Base-by-base conservation (phyloP, 2,888 invertebrate genomes). In the Eupeodes luniger region DNA sequence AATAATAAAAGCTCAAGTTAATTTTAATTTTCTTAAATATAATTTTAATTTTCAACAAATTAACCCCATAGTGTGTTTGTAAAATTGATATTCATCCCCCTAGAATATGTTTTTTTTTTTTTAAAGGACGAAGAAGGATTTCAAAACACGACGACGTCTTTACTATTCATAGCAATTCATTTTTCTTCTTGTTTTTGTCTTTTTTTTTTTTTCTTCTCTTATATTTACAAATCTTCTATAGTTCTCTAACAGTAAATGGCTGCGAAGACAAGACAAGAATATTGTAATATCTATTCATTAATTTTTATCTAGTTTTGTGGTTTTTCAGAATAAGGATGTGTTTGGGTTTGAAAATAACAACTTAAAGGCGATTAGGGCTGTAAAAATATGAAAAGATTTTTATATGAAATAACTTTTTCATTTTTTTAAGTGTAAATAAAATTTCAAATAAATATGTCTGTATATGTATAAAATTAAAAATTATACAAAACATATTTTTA, bases 281-380 rank as follows among this genome's bases (percentile, higher is more conserved):
- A 34, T 76, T 82, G 79, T 76, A 79, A 82, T 86, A 86, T 83
- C 79, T 64, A 82, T 86, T 83, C 86, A 80, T 86, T 86, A 70
- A 72, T 75, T 80, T 79, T 82, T 86, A 86, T 86, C 86, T 82
- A 6, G 7, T 49, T 34, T 11, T 62, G 36, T 14, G 12, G 27
- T 49, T n/a, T 27, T 10, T 34, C 1, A 14, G 4, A 11, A 19
- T 0, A 16, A 47, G 1, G 4, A 40, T 51, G 49, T 9, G 27
- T 10, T 47, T 69, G 61, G 64, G 47, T 36, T 0, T n/a, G 16
- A 36, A 9, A n/a, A 40, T 40, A 16, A 40, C 4, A 61, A n/a
- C 61, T 5, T 36, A 61, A 1, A 61, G 53, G 40, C 84, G 74
- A 74, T 81, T 70, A 70, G 67, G 66, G 72, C 66, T 81, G 19